Evolutionary conservation across 2,797 vertebrate species (phyloP), one percentile per base, ranked within the genome.

Genomic region (Melanotaenia nigrans): DNA sequence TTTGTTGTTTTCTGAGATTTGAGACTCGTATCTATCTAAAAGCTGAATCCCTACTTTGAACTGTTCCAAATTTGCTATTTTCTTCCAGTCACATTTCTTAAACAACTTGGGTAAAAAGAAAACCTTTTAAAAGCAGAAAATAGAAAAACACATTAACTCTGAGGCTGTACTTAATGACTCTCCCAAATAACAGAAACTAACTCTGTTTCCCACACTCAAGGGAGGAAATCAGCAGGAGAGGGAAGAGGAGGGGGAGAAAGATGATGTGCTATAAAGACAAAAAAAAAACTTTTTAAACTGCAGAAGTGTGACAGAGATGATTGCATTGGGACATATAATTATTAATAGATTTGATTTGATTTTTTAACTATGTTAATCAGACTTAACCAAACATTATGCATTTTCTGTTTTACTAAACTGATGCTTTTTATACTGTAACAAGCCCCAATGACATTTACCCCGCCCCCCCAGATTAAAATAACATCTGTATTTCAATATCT

Each of bases 81-180:
- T 74, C 57, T 68, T 63, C 64, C 24, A 59, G 67, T 65, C 63
- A 59, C 35, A 66, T 71, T 61, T 64, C 38, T 77, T 49, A 61
- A 65, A 79, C 55, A 56, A 36, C 66, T 14, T 24, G 71, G 63
- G 75, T 71, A 64, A 65, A 78, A 82, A 80, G 54, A 68, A 75
- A 75, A 70, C 10, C 69, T 69, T 75, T 64, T 71, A 51, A 28
- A 67, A 83, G 68, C 22, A 45, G 10, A 70, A 77, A 85, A 70
- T 58, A 60, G 77, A 77, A 71, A 79, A 72, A 45, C 45, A 77
- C 66, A 78, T 85, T 75, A 84, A 79, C 82, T 83, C 57, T 58
- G 61, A 64, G 62, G 80, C 65, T 85, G 58, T 74, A 61, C 75
- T 85, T 91, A 85, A 88, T 84, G 82, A 85, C 65, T 82, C 59